These are phyloP conservation scores for Rhagonycha fulva DNA, from an alignment of 2,888 invertebrate genomes.

Conservation along the genomic window DNA sequence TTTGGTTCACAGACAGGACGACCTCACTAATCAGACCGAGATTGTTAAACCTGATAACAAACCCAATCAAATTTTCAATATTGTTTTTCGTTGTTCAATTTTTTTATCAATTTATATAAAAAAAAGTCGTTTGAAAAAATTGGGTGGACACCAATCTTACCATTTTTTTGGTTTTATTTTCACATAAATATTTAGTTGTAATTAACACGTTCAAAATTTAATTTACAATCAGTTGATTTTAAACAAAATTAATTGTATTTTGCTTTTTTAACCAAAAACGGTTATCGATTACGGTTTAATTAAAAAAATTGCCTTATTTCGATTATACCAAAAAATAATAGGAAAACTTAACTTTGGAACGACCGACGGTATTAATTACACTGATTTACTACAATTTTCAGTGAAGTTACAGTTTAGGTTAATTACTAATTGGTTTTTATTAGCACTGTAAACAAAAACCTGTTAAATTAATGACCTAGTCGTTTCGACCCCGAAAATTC, in stretches of 20 bases:
- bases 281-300: neutral
- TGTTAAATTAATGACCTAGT: neutral
- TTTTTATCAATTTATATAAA: neutral
- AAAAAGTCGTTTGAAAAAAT: neutral
- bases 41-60: slow-evolving; percentile 8
- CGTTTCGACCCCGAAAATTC: neutral
- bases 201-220: neutral
- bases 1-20: slow-evolving; percentile 3
- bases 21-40: slow-evolving; percentile 11
- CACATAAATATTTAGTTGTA: neutral
- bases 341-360: neutral
- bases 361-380: neutral
- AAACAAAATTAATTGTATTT: no score
- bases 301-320: neutral
- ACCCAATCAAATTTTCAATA: slow-evolving; percentile 10
- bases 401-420: neutral
- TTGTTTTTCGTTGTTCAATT: neutral
- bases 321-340: neutral
- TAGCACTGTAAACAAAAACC: neutral
- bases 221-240: neutral
- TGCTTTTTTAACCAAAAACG: neutral
- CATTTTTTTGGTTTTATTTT: neutral
- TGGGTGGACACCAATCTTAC: neutral
- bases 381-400: neutral
- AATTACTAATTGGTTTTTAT: neutral